A percentile compares a stretch with the other conserved stretches of the same genome.
These are phyloP conservation scores for Electrophaes corylata DNA, from an alignment of 2,888 invertebrate genomes.

Conservation along the genomic window DNA sequence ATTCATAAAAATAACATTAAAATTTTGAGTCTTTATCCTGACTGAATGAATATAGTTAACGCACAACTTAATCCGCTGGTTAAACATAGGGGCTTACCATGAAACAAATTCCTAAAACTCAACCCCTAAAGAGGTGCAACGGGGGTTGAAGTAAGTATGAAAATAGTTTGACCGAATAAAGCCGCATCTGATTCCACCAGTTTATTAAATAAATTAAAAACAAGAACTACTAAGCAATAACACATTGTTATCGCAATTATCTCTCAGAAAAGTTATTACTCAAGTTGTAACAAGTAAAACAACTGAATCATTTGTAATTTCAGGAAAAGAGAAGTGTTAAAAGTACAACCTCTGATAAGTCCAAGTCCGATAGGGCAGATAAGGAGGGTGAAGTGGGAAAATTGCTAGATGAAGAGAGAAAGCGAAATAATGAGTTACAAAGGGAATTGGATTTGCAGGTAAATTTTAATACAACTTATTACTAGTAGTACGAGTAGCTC, in stretches of 20 bases:
- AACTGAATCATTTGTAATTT: constrained; percentile 42
- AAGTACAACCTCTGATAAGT: constrained; percentile 74
- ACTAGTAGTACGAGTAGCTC: too few relatives aligned
- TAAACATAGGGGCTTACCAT: too few relatives aligned
- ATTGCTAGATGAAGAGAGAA: constrained; percentile 90
- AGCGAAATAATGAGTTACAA: constrained; percentile 90
- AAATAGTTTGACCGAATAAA: too few relatives aligned
- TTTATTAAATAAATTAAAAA: too few relatives aligned
- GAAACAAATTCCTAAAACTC: too few relatives aligned
- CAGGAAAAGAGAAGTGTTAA: constrained; percentile 81
- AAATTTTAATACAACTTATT: constrained; percentile 23
- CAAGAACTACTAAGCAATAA: background rate
- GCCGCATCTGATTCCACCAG: too few relatives aligned
- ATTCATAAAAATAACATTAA: background rate
- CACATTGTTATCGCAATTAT: background rate
- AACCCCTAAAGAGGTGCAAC: too few relatives aligned
- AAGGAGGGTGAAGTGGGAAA: constrained; percentile 86
- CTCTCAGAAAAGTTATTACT: background rate
- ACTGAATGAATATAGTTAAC: too few relatives aligned
- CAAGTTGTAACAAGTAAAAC: background rate
- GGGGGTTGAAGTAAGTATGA: too few relatives aligned
- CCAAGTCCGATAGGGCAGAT: constrained; percentile 74
- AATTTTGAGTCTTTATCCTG: too few relatives aligned
- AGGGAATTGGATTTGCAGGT: constrained; percentile 95
- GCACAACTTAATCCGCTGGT: too few relatives aligned